Evolutionary conservation across 1,140 invertebrate genomes (phyloP).

Genomic region (Achatina immaculata): DNA sequence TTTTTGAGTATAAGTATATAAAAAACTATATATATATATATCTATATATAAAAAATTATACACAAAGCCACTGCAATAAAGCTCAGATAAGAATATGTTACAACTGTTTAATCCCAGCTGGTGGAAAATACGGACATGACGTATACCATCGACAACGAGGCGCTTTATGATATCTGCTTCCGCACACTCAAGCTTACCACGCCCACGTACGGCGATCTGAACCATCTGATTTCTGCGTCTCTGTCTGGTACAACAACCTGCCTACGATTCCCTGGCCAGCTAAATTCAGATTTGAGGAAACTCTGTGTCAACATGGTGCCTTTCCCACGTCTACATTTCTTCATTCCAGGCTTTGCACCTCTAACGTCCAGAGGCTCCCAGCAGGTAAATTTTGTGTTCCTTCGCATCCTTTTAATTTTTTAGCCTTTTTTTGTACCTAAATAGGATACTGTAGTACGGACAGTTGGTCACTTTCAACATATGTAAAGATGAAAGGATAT

Average conservation of each 20-base stretch:
- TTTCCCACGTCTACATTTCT: conserved; percentile 24
- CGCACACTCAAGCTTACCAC: conserved; percentile 80
- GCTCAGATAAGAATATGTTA: too few relatives aligned
- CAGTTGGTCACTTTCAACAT: too few relatives aligned
- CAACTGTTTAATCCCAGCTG: too few relatives aligned
- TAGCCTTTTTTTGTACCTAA: too few relatives aligned
- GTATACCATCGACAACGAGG: conserved; percentile 85
- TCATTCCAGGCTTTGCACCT: conserved; percentile 76
- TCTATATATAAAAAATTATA: too few relatives aligned
- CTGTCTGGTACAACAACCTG: conserved; percentile 90
- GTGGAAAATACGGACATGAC: conserved; percentile 83
- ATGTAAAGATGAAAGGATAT: too few relatives aligned
- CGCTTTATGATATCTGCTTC: conserved; percentile 76
- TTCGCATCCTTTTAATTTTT: background rate
- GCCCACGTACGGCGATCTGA: conserved; percentile 79
- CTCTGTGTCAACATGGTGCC: conserved; percentile 20
- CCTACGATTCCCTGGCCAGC: conserved; percentile 83
- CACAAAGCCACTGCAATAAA: too few relatives aligned
- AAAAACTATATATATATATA: too few relatives aligned
- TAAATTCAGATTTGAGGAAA: conserved; percentile 78
- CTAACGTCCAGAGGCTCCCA: conserved; percentile 81
- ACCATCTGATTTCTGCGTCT: conserved; percentile 75
- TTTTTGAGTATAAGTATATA: too few relatives aligned
- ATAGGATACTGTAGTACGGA: too few relatives aligned
- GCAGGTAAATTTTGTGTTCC: conserved; percentile 38